A percentile compares a stretch with the other conserved stretches of the same genome.
These are phyloP conservation scores for Enteromius radiatus DNA, from an alignment of 2,797 vertebrate genomes.

Conservation along the genomic window DNA sequence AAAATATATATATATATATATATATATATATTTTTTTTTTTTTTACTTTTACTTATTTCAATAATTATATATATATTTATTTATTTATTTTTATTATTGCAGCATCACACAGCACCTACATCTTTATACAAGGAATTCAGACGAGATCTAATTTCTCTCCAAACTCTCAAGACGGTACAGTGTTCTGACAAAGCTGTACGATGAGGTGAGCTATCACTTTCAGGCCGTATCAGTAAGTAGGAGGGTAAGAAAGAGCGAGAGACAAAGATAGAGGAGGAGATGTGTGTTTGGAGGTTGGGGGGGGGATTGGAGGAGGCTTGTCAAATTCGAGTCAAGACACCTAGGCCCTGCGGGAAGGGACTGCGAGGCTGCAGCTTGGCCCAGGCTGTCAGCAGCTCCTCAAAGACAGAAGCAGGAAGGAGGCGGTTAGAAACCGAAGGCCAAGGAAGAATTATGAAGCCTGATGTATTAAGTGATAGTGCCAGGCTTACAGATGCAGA, in stretches of 20 bases:
- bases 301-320: constrained; percentile 3
- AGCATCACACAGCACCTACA: background rate
- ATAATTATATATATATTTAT: too few species aligned
- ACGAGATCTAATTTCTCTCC: constrained; percentile 19
- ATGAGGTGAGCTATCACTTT: constrained; percentile 31
- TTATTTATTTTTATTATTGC: too few species aligned
- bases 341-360: constrained; percentile 40
- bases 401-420: constrained; percentile 45
- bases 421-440: constrained; percentile 9
- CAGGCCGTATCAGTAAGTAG: constrained; percentile 15
- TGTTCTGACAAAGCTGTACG: background rate
- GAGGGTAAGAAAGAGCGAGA: background rate
- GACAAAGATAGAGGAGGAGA: background rate
- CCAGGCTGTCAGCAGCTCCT: constrained; percentile 53
- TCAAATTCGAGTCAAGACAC: constrained; percentile 53
- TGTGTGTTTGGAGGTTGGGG: too few species aligned
- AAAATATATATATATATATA: too few species aligned
- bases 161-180: constrained; percentile 3
- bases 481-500: constrained; percentile 4
- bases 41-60: too few species aligned
- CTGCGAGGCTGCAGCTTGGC: constrained; percentile 39
- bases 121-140: background rate
- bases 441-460: constrained; percentile 28
- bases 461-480: constrained; percentile 43
- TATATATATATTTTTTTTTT: too few species aligned